phyloP scores from a whole-genome alignment of 1,140 invertebrate species.

The Sinella curviseta region DNA sequence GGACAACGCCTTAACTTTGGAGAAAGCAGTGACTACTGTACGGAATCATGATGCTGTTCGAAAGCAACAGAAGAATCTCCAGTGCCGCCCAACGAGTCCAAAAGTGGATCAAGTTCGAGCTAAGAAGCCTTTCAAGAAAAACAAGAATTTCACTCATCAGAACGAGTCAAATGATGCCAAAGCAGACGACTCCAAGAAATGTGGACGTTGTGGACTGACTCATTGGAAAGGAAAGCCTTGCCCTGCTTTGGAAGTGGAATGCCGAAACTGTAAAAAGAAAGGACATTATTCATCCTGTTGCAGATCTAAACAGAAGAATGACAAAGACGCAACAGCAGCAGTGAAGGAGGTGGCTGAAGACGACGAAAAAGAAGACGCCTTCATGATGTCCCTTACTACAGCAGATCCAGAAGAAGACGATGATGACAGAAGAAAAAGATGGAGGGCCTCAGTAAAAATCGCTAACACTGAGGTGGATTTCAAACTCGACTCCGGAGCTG shows the following conservation, averaged over 20 bases:
- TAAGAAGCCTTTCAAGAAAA: not conserved
- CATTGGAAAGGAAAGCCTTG: constrained; percentile 25
- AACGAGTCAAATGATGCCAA: not conserved
- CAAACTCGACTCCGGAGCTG: constrained; percentile 36
- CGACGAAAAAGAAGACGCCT: not conserved
- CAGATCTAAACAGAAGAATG: not conserved
- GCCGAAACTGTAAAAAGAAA: constrained; percentile 6
- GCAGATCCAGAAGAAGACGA: not conserved
- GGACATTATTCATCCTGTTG: constrained; percentile 27
- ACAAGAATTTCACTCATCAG: not conserved
- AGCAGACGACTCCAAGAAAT: not conserved
- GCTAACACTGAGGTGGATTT: not conserved
- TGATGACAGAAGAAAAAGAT: not conserved
- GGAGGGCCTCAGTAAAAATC: constrained; percentile 15
- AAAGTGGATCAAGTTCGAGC: not conserved
- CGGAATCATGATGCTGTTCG: constrained; percentile 47
- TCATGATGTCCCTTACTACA: not conserved
- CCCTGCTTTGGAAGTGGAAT: not conserved
- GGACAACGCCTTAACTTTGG: constrained; percentile 15
- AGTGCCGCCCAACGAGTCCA: not conserved
- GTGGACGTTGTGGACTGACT: not conserved
- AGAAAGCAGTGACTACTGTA: constrained; percentile 36
- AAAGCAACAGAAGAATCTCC: constrained; percentile 25
- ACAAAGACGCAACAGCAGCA: not conserved
- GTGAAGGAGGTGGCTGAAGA: not conserved